Conservation (phyloP, 2,797 vertebrate genomes). For the Harpagifer antarcticus region DNA sequence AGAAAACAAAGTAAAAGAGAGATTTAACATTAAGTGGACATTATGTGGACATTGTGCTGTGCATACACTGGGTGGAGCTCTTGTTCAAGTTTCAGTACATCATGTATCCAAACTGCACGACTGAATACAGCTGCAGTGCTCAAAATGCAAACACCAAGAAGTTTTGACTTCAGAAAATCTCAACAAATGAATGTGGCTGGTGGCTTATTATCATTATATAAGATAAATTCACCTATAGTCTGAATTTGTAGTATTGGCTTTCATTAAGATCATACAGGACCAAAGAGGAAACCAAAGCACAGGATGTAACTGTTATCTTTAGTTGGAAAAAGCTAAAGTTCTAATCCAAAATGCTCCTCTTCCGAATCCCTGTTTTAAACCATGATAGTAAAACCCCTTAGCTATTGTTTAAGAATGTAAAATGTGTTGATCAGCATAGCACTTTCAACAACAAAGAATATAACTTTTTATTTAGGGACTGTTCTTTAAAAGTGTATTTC, state of each 20-base stretch:
- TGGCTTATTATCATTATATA: neutral
- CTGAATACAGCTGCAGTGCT: neutral
- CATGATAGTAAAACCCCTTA: too few species aligned
- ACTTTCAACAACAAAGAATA: neutral
- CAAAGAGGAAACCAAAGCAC: neutral
- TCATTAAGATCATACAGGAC: neutral
- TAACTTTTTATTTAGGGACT: neutral
- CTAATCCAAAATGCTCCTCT: too few species aligned
- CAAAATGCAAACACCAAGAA: rapidly evolving
- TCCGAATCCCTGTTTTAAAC: too few species aligned
- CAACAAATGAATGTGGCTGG: neutral
- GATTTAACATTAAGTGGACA: neutral
- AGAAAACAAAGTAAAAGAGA: neutral
- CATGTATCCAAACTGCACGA: neutral
- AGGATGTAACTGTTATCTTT: neutral
- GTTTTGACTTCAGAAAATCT: neutral
- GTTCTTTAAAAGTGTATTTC: neutral
- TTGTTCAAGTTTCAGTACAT: constrained; percentile 3
- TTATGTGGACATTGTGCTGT: neutral
- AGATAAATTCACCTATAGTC: neutral
- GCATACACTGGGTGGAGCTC: constrained; percentile 56
- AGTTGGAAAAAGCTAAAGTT: neutral
- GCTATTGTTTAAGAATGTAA: neutral
- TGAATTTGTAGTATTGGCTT: neutral
- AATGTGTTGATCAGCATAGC: neutral